phyloP scores from a whole-genome alignment of 2,888 invertebrate species.

The Tachystola acroxantha region DNA sequence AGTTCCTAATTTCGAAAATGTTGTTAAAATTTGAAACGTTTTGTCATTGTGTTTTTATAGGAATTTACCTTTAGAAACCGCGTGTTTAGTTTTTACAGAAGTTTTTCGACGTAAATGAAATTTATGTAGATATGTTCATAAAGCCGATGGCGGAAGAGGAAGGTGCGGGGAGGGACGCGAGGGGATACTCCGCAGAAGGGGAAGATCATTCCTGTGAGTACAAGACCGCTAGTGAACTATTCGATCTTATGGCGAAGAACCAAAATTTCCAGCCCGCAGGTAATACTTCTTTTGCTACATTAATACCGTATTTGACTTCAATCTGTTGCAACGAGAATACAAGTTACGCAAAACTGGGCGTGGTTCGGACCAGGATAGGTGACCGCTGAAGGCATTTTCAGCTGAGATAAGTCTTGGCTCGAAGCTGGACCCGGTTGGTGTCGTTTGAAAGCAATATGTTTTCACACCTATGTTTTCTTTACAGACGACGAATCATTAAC shows the following conservation, averaged over 20 bases:
- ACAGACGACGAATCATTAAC: conserved; percentile 39
- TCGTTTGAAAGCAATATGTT: too few relatives aligned
- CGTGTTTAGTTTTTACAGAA: conserved; percentile 25
- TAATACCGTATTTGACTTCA: neutral
- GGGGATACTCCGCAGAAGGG: conserved; percentile 6
- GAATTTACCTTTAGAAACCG: conserved; percentile 30
- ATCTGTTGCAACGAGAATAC: too few relatives aligned
- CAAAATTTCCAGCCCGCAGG: conserved; percentile 31
- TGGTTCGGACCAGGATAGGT: too few relatives aligned
- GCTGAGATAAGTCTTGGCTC: too few relatives aligned
- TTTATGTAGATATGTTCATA: conserved; percentile 55
- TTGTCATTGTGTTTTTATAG: conserved; percentile 42
- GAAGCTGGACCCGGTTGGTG: too few relatives aligned
- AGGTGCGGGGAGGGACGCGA: conserved; percentile 20
- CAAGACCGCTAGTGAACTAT: conserved; percentile 49
- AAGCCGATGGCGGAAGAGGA: conserved; percentile 41
- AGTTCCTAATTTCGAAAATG: conserved; percentile 32
- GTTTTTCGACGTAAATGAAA: conserved; percentile 32
- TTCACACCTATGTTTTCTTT: too few relatives aligned
- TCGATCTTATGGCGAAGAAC: conserved; percentile 47
- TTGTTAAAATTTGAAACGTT: conserved; percentile 48
- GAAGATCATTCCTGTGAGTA: conserved; percentile 30
- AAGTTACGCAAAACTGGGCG: too few relatives aligned
- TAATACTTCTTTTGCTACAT: conserved; percentile 14
- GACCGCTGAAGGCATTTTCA: too few relatives aligned